Conservation (phyloP, 2,113 vertebrate genomes). For the Pithys albifrons region DNA sequence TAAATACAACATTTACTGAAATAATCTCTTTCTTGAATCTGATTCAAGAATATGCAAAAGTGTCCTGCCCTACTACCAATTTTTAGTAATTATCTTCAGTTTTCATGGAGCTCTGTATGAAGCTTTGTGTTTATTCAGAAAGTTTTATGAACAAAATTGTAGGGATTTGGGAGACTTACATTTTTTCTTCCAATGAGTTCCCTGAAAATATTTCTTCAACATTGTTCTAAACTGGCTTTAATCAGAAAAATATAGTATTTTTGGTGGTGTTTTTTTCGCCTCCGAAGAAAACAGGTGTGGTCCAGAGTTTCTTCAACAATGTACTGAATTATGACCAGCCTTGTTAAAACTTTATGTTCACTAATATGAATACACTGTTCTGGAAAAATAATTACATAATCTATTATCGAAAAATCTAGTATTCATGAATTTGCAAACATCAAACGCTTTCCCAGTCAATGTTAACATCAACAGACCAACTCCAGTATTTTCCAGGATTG, state of each 20-base stretch:
- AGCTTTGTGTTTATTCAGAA: not conserved
- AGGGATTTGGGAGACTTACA: not conserved
- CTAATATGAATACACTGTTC: not conserved
- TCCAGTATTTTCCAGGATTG: not conserved
- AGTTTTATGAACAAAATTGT: not conserved
- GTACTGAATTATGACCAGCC: not conserved
- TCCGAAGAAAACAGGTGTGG: not conserved
- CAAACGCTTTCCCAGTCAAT: not conserved
- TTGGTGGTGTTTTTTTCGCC: not conserved
- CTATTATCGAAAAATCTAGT: not conserved
- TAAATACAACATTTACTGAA: not conserved
- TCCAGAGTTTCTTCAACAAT: not conserved
- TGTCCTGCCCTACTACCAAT: not conserved
- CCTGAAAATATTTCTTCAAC: not conserved
- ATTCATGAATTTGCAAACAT: not conserved
- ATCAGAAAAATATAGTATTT: not conserved
- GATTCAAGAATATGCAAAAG: not conserved
- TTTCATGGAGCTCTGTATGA: not conserved
- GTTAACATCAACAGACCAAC: not conserved
- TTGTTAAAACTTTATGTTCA: not conserved
- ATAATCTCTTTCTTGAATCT: fast-evolving
- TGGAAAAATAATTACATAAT: not conserved
- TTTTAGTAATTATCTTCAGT: not conserved
- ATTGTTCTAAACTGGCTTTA: not conserved
- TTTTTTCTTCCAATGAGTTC: not conserved